A percentile compares a stretch with the other conserved stretches of the same genome.
phyloP scores from a whole-genome alignment of 2,113 vertebrate genomes.

The Neodontobutis hainanensis region DNA sequence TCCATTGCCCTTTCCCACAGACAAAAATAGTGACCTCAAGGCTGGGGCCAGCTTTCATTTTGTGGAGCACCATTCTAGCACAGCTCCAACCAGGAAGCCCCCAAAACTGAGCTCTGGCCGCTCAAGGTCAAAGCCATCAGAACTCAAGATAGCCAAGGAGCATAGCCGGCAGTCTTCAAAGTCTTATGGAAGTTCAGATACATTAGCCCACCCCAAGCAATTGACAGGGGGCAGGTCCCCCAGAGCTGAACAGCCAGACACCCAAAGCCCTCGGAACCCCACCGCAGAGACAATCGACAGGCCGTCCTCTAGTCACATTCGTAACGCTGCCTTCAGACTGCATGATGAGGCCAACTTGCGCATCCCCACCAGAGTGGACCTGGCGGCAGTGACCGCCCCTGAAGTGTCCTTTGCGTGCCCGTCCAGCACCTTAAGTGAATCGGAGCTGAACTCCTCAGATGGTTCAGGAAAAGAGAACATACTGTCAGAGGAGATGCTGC shows the following conservation, averaged over 20 bases:
- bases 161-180: slow-evolving; percentile 76
- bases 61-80: slow-evolving; percentile 77
- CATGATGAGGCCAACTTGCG: slow-evolving; percentile 86
- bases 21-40: slow-evolving; percentile 57
- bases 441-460: slow-evolving; percentile 72
- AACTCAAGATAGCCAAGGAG: slow-evolving; percentile 88
- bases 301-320: slow-evolving; percentile 71
- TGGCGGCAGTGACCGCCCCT: slow-evolving; percentile 63
- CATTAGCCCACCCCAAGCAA: slow-evolving; percentile 60
- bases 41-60: slow-evolving; percentile 79
- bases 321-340: slow-evolving; percentile 79
- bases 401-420: slow-evolving; percentile 75
- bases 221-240: slow-evolving; percentile 77
- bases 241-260: slow-evolving; percentile 62
- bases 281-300: slow-evolving; percentile 64
- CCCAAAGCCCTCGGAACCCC: slow-evolving; percentile 49
- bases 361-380: slow-evolving; percentile 79
- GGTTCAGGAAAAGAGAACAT: slow-evolving; percentile 74
- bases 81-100: slow-evolving; percentile 77
- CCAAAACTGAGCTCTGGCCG: slow-evolving; percentile 85
- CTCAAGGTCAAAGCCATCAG: slow-evolving; percentile 81
- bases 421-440: slow-evolving; percentile 66
- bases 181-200: slow-evolving; percentile 54
- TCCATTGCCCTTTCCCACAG: slow-evolving; percentile 4
- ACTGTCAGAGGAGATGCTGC: slow-evolving; percentile 77